phyloP scores from a whole-genome alignment of 2,797 vertebrate species.

The Gymnodraco acuticeps region DNA sequence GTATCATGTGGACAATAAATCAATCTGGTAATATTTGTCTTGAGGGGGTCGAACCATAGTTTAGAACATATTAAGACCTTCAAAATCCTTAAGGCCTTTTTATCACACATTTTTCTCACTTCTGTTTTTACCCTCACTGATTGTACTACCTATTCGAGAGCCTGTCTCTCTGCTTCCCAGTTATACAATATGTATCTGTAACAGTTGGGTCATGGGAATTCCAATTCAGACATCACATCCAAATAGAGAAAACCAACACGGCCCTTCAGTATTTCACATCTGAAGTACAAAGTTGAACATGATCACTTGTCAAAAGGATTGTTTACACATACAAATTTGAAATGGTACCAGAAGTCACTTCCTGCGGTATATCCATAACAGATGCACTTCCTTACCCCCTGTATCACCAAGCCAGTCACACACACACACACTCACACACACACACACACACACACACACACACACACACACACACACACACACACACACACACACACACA shows the following conservation, averaged over 20 bases:
- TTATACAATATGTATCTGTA: background rate
- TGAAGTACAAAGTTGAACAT: background rate
- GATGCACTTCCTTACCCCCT: slow-evolving; percentile 2
- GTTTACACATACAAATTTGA: background rate
- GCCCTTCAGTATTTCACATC: background rate
- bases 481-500: background rate
- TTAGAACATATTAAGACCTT: slow-evolving; percentile 30
- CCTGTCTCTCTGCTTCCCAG: background rate
- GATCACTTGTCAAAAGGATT: background rate
- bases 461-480: slow-evolving; percentile 9
- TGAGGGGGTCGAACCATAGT: background rate
- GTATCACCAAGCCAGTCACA: background rate
- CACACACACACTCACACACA: too few species aligned
- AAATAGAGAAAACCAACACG: background rate
- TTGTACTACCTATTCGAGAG: background rate
- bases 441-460: too few species aligned
- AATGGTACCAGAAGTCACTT: background rate
- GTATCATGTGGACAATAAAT: slow-evolving; percentile 67
- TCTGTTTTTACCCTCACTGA: background rate
- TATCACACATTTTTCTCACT: slow-evolving; percentile 8
- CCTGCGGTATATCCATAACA: background rate
- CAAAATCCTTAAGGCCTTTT: slow-evolving; percentile 23
- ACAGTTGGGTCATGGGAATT: background rate
- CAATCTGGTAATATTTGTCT: slow-evolving; percentile 55
- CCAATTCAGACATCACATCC: background rate